Base-by-base conservation (phyloP, 2,797 vertebrate species). In the Spinus pinus region DNA sequence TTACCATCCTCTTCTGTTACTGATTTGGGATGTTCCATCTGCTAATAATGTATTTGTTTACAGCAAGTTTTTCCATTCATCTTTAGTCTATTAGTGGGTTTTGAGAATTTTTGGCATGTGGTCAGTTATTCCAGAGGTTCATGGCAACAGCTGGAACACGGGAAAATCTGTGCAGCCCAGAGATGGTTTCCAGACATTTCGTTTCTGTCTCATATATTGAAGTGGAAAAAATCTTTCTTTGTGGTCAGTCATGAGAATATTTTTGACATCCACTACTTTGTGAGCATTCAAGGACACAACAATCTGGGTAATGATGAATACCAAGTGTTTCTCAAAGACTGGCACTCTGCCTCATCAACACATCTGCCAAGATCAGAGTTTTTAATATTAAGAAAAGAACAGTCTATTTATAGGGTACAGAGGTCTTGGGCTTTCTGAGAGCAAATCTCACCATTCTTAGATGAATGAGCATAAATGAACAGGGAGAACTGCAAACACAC, bases 61-160 rank as follows among this genome's bases (percentile, higher is more conserved):
- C 37, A 91, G n/a, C 41, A 89, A 72, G 18, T 87, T 86, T 94
- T 94, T 82, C 49, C 24, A 5, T 92, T 91, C n/a, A 54, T 84
- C 89, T 92, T 94, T 93, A 93, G 89, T 44, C 12, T 92, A 18
- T 92, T 94, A 91, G 78, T 86, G 81, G 37, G 31, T 80, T 96
- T 85, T 85, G 37, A 89, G 79, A 94, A 77, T 92, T 92, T 74
- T 81, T 94, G 60, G 49, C 49, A 70, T 80, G 64, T 73, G 46
- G 49, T 30, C 56, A 84, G 10, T 74, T 88, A 83, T 75, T 92
- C 51, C 81, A 89, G 49, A 92, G 69, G 53, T 85, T 80, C 46
- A 50, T 75, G 73, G 31, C 41, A 77, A 56, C 72, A 92, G 47
- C 79, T 91, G 78, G 75, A 95, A 87, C 33, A 86, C 0, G 2